A percentile compares a stretch with the other conserved stretches of the same genome.
Conservation (phyloP, 2,888 invertebrate genomes). For the Cheilosia scutellata region DNA sequence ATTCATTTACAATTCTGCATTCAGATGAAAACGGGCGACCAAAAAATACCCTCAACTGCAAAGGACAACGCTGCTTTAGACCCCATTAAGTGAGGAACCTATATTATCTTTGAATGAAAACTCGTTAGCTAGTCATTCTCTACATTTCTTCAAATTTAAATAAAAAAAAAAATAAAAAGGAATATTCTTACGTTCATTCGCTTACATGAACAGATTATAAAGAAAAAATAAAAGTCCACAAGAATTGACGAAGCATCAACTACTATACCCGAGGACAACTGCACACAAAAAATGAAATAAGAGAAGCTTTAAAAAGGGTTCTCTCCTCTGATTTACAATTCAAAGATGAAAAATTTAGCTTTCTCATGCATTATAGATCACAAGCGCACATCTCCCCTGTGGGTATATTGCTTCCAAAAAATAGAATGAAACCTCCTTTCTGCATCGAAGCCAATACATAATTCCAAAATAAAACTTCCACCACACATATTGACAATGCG, state of each 20-base stretch:
- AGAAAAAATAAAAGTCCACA: neutral
- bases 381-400: constrained; percentile 5
- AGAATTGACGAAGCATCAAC: neutral
- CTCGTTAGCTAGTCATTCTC: neutral
- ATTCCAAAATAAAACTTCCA: constrained; percentile 25
- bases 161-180: neutral
- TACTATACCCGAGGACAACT: too few relatives aligned
- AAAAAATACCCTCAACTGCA: too few relatives aligned
- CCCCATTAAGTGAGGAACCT: neutral
- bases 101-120: neutral
- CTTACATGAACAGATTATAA: constrained; percentile 25
- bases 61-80: too few relatives aligned
- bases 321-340: constrained; percentile 49
- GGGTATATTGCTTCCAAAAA: neutral
- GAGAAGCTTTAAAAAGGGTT: constrained; percentile 26
- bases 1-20: too few relatives aligned
- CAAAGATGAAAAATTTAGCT: constrained; percentile 34
- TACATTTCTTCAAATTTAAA: neutral
- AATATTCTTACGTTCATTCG: neutral
- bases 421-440: constrained; percentile 15
- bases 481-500: constrained; percentile 25
- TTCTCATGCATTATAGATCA: constrained; percentile 47
- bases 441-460: constrained; percentile 18
- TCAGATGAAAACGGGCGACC: too few relatives aligned
- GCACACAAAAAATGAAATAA: neutral